These are phyloP conservation scores for Ophonus ardosiacus DNA, from an alignment of 2,888 invertebrate genomes.

Conservation along the genomic window DNA sequence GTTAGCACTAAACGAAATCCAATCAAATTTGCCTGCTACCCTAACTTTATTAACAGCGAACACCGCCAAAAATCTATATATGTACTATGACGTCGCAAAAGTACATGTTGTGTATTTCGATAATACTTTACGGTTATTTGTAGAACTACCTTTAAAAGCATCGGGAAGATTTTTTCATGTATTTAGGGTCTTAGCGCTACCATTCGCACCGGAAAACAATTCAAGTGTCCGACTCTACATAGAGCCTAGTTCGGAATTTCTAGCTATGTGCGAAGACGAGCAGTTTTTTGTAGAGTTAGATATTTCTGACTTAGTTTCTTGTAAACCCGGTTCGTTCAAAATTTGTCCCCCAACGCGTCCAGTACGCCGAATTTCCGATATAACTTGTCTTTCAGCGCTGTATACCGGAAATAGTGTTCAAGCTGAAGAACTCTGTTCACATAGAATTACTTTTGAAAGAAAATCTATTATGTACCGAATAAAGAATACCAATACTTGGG, in stretches of 20 bases:
- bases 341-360: slow-evolving; percentile 13
- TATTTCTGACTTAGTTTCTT: background rate
- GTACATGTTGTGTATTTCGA: slow-evolving; percentile 23
- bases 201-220: background rate
- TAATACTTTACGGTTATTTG: slow-evolving; percentile 18
- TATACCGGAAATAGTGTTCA: slow-evolving; percentile 9
- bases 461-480: background rate
- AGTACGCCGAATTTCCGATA: slow-evolving; percentile 20
- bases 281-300: slow-evolving; percentile 24
- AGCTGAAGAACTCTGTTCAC: slow-evolving; percentile 10
- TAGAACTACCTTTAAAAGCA: slow-evolving; percentile 19
- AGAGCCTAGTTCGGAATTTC: slow-evolving; percentile 1
- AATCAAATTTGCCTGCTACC: slow-evolving; percentile 8
- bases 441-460: background rate
- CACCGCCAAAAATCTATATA: background rate
- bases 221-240: background rate
- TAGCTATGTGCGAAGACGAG: slow-evolving; percentile 8
- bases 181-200: background rate
- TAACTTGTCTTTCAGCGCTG: background rate
- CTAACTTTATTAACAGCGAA: slow-evolving; percentile 14
- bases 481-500: slow-evolving; percentile 1
- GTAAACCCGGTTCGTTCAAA: background rate
- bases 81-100: background rate
- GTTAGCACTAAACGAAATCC: slow-evolving; percentile 13
- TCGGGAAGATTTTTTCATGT: slow-evolving; percentile 15